Conservation (phyloP, 2,113 vertebrate genomes). For the Elephas maximus region DNA sequence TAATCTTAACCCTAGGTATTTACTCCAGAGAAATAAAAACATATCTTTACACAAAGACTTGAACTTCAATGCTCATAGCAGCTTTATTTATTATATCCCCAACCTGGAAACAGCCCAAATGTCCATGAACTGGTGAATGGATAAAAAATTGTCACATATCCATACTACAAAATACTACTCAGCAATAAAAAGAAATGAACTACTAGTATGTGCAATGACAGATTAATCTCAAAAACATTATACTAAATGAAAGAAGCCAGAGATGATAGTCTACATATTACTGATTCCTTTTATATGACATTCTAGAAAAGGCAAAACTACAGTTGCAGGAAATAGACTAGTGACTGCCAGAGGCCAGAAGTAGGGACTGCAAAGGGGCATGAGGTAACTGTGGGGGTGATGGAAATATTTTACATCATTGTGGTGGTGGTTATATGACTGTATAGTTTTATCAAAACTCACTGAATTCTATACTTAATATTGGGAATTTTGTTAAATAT, state of each 20-base stretch:
- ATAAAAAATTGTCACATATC: not conserved
- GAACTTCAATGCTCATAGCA: not conserved
- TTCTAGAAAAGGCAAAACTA: not conserved
- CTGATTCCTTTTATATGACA: not conserved
- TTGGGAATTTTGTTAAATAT: too few species aligned
- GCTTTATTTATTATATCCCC: not conserved
- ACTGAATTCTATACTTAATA: too few species aligned
- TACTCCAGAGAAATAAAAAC: not conserved
- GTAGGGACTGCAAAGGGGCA: not conserved
- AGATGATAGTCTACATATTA: not conserved
- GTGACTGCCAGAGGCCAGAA: not conserved
- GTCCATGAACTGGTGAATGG: not conserved
- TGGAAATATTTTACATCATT: not conserved
- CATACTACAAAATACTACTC: not conserved
- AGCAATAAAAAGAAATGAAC: not conserved
- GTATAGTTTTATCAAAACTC: too few species aligned
- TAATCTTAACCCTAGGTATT: not conserved
- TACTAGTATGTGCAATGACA: not conserved
- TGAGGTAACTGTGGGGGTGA: not conserved
- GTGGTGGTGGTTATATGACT: not conserved
- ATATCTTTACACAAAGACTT: not conserved
- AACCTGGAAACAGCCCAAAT: not conserved
- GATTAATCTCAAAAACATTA: not conserved
- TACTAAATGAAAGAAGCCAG: not conserved
- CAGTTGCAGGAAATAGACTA: not conserved